A percentile compares a stretch with the other conserved stretches of the same genome.
Evolutionary conservation across 2,888 invertebrate species (phyloP).

Genomic region (Clusia tigrina): DNA sequence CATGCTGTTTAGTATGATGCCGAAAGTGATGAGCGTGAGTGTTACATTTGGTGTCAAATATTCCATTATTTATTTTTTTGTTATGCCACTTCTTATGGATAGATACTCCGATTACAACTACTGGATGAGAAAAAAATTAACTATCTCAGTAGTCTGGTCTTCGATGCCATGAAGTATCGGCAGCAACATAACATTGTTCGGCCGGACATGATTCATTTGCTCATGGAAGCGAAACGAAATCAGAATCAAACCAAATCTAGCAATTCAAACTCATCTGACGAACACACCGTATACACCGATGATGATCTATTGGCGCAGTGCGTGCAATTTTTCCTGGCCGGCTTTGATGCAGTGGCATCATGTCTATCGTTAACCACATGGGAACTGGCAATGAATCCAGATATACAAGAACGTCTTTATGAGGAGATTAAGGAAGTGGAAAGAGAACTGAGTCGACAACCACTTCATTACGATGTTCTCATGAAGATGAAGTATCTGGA

Average conservation of each 20-base stretch:
- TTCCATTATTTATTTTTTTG: neutral
- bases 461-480: constrained; percentile 66
- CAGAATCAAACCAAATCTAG: neutral
- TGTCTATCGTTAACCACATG: constrained; percentile 65
- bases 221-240: constrained; percentile 65
- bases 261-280: constrained; percentile 18
- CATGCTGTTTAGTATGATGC: constrained; percentile 38
- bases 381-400: constrained; percentile 68
- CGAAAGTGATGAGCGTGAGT: constrained; percentile 45
- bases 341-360: constrained; percentile 64
- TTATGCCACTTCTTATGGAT: neutral
- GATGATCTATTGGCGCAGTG: constrained; percentile 68
- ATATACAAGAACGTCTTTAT: constrained; percentile 67
- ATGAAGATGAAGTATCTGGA: constrained; percentile 69
- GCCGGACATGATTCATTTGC: constrained; percentile 67
- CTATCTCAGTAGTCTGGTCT: constrained; percentile 60
- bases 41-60: no score
- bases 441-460: constrained; percentile 60
- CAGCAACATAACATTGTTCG: constrained; percentile 57
- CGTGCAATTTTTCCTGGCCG: constrained; percentile 67
- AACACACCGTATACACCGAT: constrained; percentile 45
- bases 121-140: constrained; percentile 41
- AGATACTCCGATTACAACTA: constrained; percentile 40
- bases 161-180: constrained; percentile 58
- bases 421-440: constrained; percentile 65